These are phyloP conservation scores for Formica exsecta DNA, from an alignment of 1,140 invertebrate genomes.

Conservation along the genomic window DNA sequence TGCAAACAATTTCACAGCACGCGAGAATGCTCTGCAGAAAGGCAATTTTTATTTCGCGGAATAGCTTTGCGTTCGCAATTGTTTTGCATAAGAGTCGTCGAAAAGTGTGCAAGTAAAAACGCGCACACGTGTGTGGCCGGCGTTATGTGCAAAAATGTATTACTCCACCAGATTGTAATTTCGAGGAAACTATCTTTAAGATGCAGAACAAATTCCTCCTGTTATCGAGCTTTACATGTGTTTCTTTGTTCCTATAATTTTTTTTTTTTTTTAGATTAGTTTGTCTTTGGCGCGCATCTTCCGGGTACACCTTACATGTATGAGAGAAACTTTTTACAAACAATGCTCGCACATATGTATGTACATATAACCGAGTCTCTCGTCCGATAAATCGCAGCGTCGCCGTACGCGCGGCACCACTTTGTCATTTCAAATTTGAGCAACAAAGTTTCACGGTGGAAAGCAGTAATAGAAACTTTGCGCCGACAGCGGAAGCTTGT, in stretches of 20 bases:
- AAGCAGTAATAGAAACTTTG: conserved; percentile 62
- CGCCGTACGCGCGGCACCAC: conserved; percentile 41
- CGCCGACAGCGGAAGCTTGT: conserved; percentile 40
- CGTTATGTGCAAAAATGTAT: not conserved
- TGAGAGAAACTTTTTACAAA: conserved; percentile 36
- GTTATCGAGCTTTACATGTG: not conserved
- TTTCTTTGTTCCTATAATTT: not conserved
- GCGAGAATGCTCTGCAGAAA: conserved; percentile 18
- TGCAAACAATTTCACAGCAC: conserved; percentile 46
- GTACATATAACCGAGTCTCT: conserved; percentile 15
- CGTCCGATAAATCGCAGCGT: conserved; percentile 48
- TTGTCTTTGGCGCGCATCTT: not conserved
- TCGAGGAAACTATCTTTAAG: not conserved
- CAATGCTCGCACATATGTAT: not conserved
- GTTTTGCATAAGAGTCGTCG: conserved; percentile 51
- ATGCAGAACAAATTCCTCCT: not conserved
- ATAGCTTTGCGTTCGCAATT: conserved; percentile 38
- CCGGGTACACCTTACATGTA: not conserved
- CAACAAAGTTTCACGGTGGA: conserved; percentile 59
- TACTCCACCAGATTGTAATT: not conserved
- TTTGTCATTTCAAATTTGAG: conserved; percentile 63
- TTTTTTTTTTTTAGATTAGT: not conserved
- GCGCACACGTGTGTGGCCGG: not conserved
- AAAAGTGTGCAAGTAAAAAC: conserved; percentile 21
- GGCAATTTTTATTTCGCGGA: conserved; percentile 55